Base-by-base conservation (phyloP, 2,797 vertebrate genomes). In the Eleutherodactylus coqui region DNA sequence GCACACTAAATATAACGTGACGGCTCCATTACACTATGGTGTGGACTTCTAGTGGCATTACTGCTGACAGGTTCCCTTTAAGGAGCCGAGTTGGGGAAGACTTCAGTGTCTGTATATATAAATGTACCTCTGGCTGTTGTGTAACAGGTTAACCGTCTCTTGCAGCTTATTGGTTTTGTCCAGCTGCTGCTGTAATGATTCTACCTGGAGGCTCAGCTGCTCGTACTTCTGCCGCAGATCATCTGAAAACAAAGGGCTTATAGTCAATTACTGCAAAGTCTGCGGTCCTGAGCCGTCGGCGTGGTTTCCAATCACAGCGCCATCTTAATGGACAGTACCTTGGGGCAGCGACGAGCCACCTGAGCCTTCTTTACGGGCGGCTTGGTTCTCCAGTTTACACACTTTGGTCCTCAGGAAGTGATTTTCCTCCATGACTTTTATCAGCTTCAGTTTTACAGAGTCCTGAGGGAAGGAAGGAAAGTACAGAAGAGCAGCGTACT, bases 401-500 rank as follows among this genome's bases (percentile, higher is more conserved):
- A 86, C 13, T 7, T 16, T 90, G 87, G 90, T 85, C 84, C 89
- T 88, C 47, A 92, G 78, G 34, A 78, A 27, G 0, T 8, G 45
- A 64, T 82, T 92, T 88, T 90, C 90, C 83, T 91, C 89, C 70
- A 93, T 87, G 16, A 90, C 91, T 90, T 91, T 88, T 45, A 91
- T 85, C 84, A 89, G 88, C 89, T 91, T 90, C 90, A 86, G 89
- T 85, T 89, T 83, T 83, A 89, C 45, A 69, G 75, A 89, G 90
- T 89, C 91, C 89, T 11, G 79, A 58, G 29, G 41, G 19, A 36
- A 77, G 29, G 38, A 77, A 78, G 1, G n/a, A 24, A 11, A 36
- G 10, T n/a, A n/a, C n/a, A n/a, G n/a, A n/a, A n/a, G n/a, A n/a
- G n/a, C n/a, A n/a, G n/a, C n/a, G n/a, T n/a, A n/a, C n/a, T n/a